These are phyloP conservation scores for Archips crataeganus DNA, from an alignment of 2,888 invertebrate genomes.

Conservation along the genomic window DNA sequence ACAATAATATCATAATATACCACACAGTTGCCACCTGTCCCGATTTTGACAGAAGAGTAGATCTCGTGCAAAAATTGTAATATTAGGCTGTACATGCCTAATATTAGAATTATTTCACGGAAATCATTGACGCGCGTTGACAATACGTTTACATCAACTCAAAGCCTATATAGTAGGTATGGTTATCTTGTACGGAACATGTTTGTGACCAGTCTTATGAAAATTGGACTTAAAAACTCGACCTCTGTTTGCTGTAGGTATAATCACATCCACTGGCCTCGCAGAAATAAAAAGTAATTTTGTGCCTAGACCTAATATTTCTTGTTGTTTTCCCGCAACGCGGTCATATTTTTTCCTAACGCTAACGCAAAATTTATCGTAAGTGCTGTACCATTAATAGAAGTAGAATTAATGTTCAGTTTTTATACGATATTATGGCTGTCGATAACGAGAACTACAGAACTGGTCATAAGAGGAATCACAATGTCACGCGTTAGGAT, in stretches of 20 bases:
- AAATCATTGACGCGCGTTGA: no score
- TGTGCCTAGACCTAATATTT: slow-evolving; percentile 13
- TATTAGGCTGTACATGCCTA: no score
- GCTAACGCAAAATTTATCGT: slow-evolving; percentile 26
- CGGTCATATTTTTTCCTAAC: slow-evolving; percentile 16
- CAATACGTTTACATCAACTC: no score
- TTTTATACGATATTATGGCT: background rate
- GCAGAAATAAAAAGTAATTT: slow-evolving; percentile 16
- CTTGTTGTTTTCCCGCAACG: slow-evolving; percentile 18
- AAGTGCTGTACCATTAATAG: slow-evolving; percentile 2
- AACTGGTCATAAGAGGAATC: background rate
- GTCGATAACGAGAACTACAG: background rate
- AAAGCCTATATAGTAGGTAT: no score
- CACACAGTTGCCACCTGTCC: no score
- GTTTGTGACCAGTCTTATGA: no score
- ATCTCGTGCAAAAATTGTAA: no score
- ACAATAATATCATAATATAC: background rate
- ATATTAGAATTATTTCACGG: no score
- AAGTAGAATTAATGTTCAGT: slow-evolving; percentile 16
- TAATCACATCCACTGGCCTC: background rate
- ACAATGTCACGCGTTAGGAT: no score
- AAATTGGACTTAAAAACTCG: background rate
- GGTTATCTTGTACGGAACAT: no score
- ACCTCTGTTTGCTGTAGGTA: background rate
- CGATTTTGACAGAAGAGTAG: no score